phyloP scores from a whole-genome alignment of 2,113 vertebrate species.

The Felis chaus region DNA sequence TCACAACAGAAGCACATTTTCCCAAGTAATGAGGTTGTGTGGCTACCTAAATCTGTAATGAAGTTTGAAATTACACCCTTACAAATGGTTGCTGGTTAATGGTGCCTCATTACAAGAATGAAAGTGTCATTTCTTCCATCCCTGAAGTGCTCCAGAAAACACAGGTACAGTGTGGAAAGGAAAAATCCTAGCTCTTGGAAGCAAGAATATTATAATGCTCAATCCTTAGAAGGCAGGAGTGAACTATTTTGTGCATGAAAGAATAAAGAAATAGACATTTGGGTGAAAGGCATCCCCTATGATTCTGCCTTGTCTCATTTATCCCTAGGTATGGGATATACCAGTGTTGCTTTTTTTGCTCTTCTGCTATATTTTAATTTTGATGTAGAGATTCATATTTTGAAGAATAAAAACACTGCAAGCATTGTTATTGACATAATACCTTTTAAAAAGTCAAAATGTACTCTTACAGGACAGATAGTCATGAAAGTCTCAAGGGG shows the following conservation, averaged over 20 bases:
- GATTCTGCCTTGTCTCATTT: not conserved
- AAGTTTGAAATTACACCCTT: slow-evolving; percentile 65
- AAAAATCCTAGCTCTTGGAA: not conserved
- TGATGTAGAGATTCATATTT: not conserved
- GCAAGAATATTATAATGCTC: not conserved
- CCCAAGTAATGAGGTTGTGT: not conserved
- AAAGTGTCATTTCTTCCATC: slow-evolving; percentile 58
- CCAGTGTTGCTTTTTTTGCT: not conserved
- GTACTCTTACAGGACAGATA: not conserved
- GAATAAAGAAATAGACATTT: not conserved
- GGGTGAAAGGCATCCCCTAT: not conserved
- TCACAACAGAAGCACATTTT: not conserved
- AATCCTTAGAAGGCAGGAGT: not conserved
- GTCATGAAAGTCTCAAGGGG: not conserved
- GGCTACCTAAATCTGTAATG: slow-evolving; percentile 40
- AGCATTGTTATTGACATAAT: not conserved
- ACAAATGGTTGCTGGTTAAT: slow-evolving; percentile 65
- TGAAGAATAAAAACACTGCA: not conserved
- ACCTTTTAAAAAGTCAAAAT: slow-evolving; percentile 26
- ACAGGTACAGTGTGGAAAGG: not conserved
- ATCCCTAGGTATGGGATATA: not conserved
- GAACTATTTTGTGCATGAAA: not conserved
- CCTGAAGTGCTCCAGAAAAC: slow-evolving; percentile 26
- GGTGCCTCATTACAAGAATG: slow-evolving; percentile 59
- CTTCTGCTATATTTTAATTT: slow-evolving; percentile 29